A percentile compares a stretch with the other conserved stretches of the same genome.
These are phyloP conservation scores for Lithosia quadra DNA, from an alignment of 2,888 invertebrate genomes.

Conservation along the genomic window DNA sequence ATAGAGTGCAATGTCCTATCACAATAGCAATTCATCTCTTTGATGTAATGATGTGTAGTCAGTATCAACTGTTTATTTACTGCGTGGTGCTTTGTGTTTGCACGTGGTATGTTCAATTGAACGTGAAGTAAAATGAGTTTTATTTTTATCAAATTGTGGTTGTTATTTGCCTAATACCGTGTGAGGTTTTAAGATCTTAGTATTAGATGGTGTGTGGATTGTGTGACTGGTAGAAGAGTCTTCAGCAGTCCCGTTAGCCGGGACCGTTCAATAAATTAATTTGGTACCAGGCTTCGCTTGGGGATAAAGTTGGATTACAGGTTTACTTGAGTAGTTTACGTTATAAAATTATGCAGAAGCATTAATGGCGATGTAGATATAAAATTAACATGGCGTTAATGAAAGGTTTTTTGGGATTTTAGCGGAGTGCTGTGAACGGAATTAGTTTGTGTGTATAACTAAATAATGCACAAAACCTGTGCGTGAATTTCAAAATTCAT, in stretches of 20 bases:
- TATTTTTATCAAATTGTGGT: constrained; percentile 48
- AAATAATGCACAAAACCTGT: constrained; percentile 1
- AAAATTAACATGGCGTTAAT: constrained; percentile 47
- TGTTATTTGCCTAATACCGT: constrained; percentile 40
- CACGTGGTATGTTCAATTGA: constrained; percentile 58
- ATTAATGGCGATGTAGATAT: constrained; percentile 35
- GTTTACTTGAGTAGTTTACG: constrained; percentile 41
- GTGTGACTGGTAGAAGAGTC: constrained; percentile 80
- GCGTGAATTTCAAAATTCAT: constrained; percentile 3
- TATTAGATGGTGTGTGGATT: constrained; percentile 54
- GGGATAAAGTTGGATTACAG: constrained; percentile 51
- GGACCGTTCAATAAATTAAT: constrained; percentile 82
- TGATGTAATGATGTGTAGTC: constrained; percentile 83
- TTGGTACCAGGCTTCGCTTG: constrained; percentile 62
- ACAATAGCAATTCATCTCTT: constrained; percentile 75
- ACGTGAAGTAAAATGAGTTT: constrained; percentile 50
- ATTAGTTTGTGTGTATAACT: constrained; percentile 23
- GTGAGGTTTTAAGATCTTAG: constrained; percentile 47
- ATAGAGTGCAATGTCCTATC: constrained; percentile 73
- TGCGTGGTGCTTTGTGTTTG: constrained; percentile 59
- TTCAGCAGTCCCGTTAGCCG: constrained; percentile 79
- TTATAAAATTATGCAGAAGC: constrained; percentile 33
- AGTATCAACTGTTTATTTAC: constrained; percentile 86
- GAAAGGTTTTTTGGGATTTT: constrained; percentile 44
- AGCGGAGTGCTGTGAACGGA: constrained; percentile 45